phyloP scores from a whole-genome alignment of 2,113 vertebrate species.

The Lontra canadensis region DNA sequence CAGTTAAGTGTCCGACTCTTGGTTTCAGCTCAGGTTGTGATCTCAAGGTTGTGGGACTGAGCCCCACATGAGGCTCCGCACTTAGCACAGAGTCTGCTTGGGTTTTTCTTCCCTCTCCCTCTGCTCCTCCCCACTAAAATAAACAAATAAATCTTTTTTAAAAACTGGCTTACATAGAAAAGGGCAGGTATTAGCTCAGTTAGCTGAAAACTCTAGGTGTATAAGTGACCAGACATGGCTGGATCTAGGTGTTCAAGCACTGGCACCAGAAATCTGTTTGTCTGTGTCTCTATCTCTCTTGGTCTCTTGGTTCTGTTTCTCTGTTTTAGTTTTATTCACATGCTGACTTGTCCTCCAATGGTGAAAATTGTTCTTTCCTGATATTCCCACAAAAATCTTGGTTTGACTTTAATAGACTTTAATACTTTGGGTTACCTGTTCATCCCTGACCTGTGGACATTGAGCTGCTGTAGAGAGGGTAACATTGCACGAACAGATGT shows the following conservation, averaged over 20 bases:
- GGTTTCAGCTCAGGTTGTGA: background rate
- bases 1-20: background rate
- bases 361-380: constrained; percentile 7
- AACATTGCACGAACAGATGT: background rate
- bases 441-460: background rate
- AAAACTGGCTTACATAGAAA: background rate
- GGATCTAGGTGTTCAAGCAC: background rate
- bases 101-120: background rate
- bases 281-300: background rate
- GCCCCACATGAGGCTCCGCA: background rate
- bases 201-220: background rate
- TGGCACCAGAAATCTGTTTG: background rate
- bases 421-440: background rate
- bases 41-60: background rate
- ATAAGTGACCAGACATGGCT: background rate
- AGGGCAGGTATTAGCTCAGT: background rate
- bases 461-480: background rate
- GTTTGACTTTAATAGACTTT: background rate
- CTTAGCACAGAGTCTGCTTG: background rate
- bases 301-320: background rate
- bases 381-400: constrained; percentile 33
- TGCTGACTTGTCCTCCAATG: constrained; percentile 1
- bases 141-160: background rate
- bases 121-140: background rate
- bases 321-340: constrained; percentile 16